Conservation (phyloP, 2,797 vertebrate genomes). For the Lepilemur septentrionalis region DNA sequence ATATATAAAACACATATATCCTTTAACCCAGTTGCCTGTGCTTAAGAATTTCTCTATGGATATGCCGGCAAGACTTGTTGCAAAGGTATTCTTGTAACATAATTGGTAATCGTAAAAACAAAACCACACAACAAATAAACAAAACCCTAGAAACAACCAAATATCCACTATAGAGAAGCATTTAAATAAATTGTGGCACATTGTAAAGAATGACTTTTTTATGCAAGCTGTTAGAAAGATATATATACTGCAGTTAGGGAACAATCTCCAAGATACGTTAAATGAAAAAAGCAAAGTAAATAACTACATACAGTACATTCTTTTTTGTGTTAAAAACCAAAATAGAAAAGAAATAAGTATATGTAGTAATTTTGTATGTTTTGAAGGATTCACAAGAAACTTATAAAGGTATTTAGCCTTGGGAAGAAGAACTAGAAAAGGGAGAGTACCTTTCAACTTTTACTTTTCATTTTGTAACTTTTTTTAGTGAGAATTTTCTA, state of each 20-base stretch:
- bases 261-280: neutral
- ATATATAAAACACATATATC: neutral
- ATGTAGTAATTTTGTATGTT: neutral
- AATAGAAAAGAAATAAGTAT: neutral
- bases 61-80: neutral
- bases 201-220: neutral
- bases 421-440: neutral
- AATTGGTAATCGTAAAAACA: neutral
- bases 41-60: neutral
- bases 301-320: neutral
- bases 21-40: neutral
- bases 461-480: neutral
- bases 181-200: neutral
- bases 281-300: neutral
- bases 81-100: neutral
- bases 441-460: neutral
- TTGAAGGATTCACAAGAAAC: slow-evolving; percentile 16
- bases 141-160: neutral
- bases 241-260: neutral
- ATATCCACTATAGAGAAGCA: neutral
- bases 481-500: slow-evolving; percentile 5
- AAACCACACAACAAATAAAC: neutral
- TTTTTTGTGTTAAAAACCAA: neutral
- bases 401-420: neutral
- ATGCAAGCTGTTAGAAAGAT: neutral